Percentiles rank a stretch among this genome's conserved stretches.
phyloP scores from a whole-genome alignment of 2,113 vertebrate genomes.

The Ramphastos sulfuratus region DNA sequence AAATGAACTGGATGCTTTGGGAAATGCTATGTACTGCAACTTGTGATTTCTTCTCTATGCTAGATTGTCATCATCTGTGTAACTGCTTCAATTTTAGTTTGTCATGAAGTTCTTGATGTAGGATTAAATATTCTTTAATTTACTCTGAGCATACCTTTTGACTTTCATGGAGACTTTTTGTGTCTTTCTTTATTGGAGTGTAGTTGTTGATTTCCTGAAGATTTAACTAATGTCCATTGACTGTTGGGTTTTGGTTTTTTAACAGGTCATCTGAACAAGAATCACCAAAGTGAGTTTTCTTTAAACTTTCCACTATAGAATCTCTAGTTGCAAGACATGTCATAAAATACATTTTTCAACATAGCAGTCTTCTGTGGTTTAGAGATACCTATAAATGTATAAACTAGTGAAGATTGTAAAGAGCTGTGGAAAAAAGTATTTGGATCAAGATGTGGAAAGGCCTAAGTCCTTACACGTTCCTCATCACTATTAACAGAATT shows the following conservation, averaged over 20 bases:
- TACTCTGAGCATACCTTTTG: not conserved
- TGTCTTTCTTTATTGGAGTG: not conserved
- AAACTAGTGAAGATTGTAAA: not conserved
- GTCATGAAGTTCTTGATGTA: not conserved
- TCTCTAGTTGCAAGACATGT: not conserved
- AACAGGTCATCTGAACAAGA: conserved; percentile 72
- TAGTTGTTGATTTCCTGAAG: not conserved
- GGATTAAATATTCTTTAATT: not conserved
- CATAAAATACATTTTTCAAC: not conserved
- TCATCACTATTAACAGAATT: not conserved
- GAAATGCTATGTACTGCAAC: not conserved
- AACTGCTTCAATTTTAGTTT: not conserved
- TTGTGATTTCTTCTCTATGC: not conserved
- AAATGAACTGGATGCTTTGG: not conserved
- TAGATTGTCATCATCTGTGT: not conserved
- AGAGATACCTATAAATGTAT: not conserved
- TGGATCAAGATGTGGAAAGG: not conserved
- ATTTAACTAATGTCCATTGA: not conserved
- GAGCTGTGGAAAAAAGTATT: not conserved
- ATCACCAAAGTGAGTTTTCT: conserved; percentile 70
- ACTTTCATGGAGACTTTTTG: not conserved
- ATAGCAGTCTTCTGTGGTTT: not conserved
- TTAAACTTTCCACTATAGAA: not conserved
- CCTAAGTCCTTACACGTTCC: not conserved
- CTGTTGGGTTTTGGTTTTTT: not conserved